Conservation (phyloP, 1,140 invertebrate genomes). For the Halictus rubicundus region DNA sequence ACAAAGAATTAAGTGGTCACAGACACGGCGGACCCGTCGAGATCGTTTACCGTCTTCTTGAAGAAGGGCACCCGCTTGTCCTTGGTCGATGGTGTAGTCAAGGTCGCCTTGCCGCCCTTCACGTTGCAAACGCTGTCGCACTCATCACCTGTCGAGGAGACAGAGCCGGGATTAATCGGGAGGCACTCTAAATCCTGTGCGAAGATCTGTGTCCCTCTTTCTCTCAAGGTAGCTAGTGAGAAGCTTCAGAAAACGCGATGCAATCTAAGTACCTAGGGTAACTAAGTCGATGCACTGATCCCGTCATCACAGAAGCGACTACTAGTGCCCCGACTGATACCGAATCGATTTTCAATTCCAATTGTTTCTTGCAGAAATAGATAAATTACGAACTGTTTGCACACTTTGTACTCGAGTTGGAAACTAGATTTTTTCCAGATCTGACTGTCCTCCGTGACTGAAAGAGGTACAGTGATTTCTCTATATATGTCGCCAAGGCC, state of each 20-base stretch:
- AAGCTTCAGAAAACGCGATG: slow-evolving; percentile 58
- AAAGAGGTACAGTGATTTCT: no score
- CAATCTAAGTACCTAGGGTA: slow-evolving; percentile 39
- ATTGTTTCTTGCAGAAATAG: no score
- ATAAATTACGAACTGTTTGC: no score
- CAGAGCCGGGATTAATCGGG: slow-evolving; percentile 21
- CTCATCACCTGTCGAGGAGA: slow-evolving; percentile 85
- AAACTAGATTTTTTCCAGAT: no score
- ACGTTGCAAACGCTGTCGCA: slow-evolving; percentile 89
- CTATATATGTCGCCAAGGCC: no score
- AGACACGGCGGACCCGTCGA: slow-evolving; percentile 20
- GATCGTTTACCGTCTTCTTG: slow-evolving; percentile 88
- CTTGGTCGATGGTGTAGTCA: slow-evolving; percentile 95
- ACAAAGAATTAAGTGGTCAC: slow-evolving; percentile 9
- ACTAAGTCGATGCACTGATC: slow-evolving; percentile 43
- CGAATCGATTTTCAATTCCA: not conserved
- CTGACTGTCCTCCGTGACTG: no score
- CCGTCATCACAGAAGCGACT: slow-evolving; percentile 47
- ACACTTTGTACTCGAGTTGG: no score
- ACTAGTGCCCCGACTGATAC: slow-evolving; percentile 2
- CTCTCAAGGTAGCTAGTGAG: slow-evolving; percentile 63
- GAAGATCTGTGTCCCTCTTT: slow-evolving; percentile 56
- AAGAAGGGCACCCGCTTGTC: slow-evolving; percentile 99
- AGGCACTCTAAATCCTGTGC: not conserved
- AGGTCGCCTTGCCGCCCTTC: slow-evolving; percentile 86